Base-by-base conservation (phyloP, 1,140 invertebrate species). In the Coelopa frigida region DNA sequence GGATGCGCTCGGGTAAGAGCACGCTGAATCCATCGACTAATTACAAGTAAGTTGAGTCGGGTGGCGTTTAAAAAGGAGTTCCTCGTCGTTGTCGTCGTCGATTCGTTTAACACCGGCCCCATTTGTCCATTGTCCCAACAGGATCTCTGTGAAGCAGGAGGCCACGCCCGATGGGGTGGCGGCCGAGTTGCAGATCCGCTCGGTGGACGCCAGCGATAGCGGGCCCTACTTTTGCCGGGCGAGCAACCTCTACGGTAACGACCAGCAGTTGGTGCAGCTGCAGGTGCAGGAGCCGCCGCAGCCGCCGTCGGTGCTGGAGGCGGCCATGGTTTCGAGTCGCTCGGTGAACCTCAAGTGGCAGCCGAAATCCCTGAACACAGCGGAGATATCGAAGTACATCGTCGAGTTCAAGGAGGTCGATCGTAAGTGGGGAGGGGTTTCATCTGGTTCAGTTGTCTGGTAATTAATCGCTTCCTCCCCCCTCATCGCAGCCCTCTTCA, bases 151-250 rank as follows among this genome's bases (percentile, higher is more conserved):
- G 10, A 82, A 84, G 59, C 81, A 83, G 55, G 81, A 85, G 58
- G 74, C 76, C 17, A 82, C 78, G 0, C 76, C 77, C 3, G 80
- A 84, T 37, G 81, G 82, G 26, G 76, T 84, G 14, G 73, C 77
- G 8, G 83, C 83, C 1, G 83, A 87, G 51, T 58, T 92, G 39
- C 77, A 84, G 60, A 83, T 93, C 33, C 74, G 77, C 8, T 79
- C 78, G 5, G 80, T 84, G 0, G 81, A 84, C 54, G 78, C 84
- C 15, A 72, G 72, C 5, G 88, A 92, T 56, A 85, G 82, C 46
- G 87, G 84, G 0, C 78, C 85, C 0, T 92, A 91, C 67, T 85
- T 87, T 46, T 93, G 89, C 62, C 77, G 81, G 50, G 86, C 87
- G 3, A 83, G 77, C 53, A 93, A 93, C 72, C 72, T 82, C 22